phyloP scores from a whole-genome alignment of 2,113 vertebrate species.

The Lepidothrix coronata region DNA sequence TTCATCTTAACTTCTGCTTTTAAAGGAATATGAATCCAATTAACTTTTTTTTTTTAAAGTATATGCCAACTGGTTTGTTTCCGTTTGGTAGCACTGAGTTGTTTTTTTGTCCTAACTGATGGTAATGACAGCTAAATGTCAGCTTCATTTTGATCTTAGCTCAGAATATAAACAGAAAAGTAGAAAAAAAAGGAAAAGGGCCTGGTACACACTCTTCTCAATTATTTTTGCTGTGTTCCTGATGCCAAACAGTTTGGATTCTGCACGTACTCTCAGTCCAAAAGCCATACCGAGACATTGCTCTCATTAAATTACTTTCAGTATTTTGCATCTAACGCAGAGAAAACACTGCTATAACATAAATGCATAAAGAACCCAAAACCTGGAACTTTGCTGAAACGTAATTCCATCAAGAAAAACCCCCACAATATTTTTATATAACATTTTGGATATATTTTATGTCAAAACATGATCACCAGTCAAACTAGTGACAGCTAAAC shows the following conservation, averaged over 20 bases:
- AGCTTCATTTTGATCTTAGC: not conserved
- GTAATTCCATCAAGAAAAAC: not conserved
- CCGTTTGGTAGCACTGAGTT: conserved; percentile 13
- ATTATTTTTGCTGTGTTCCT: not conserved
- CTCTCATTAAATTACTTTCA: not conserved
- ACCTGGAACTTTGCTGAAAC: not conserved
- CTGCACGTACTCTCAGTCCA: not conserved
- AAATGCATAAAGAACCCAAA: conserved; percentile 5
- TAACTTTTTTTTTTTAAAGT: not conserved
- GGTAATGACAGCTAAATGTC: conserved; percentile 28
- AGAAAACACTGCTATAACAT: conserved; percentile 48
- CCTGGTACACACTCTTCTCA: not conserved
- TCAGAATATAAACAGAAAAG: conserved; percentile 16
- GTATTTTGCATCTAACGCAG: conserved; percentile 22
- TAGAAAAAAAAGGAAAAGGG: conserved; percentile 2
- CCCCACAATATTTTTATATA: conserved; percentile 3
- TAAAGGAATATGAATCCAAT: not conserved
- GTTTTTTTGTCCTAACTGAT: not conserved
- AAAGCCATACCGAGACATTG: not conserved
- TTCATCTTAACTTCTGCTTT: not conserved
- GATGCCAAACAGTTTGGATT: not conserved
- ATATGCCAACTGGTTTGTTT: not conserved
- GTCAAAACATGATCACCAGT: conserved; percentile 54
- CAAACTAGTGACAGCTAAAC: conserved; percentile 55
- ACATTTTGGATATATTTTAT: conserved; percentile 56